Percentiles rank a stretch among this genome's conserved stretches.
phyloP scores from a whole-genome alignment of 2,113 vertebrate species.

The Trematocara macrostoma region DNA sequence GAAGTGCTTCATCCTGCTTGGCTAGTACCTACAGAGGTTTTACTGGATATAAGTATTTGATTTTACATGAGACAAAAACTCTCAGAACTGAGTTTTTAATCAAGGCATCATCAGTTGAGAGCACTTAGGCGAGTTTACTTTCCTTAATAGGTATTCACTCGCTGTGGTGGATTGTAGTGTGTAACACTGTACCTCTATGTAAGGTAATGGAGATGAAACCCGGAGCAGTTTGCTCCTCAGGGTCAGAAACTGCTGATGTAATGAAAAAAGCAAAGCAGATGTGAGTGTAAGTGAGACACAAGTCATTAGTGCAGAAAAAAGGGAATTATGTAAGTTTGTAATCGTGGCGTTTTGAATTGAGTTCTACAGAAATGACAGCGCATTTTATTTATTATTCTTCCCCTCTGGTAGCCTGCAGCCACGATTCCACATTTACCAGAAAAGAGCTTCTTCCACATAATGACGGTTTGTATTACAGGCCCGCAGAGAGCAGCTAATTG shows the following conservation, averaged over 20 bases:
- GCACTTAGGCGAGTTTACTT: background rate
- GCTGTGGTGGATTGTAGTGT: background rate
- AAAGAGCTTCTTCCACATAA: background rate
- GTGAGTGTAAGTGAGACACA: background rate
- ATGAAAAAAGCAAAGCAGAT: background rate
- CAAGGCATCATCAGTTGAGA: background rate
- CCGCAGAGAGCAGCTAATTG: slow-evolving; percentile 31
- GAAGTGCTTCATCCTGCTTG: background rate
- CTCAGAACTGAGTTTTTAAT: background rate
- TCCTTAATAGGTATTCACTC: background rate
- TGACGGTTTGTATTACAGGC: slow-evolving; percentile 6
- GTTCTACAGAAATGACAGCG: background rate
- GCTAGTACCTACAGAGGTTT: background rate
- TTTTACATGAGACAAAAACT: background rate
- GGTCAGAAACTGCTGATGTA: background rate
- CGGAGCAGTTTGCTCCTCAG: background rate
- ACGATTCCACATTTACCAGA: background rate
- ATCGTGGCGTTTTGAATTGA: background rate
- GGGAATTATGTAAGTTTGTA: background rate
- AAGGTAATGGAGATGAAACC: background rate
- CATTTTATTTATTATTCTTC: background rate
- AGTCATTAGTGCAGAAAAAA: background rate
- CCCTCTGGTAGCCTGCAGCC: background rate
- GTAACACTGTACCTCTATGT: background rate
- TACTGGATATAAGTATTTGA: background rate